Evolutionary conservation across 2,888 invertebrate genomes (phyloP), one percentile per base, ranked within the genome.

Genomic region (Oligia latruncula): DNA sequence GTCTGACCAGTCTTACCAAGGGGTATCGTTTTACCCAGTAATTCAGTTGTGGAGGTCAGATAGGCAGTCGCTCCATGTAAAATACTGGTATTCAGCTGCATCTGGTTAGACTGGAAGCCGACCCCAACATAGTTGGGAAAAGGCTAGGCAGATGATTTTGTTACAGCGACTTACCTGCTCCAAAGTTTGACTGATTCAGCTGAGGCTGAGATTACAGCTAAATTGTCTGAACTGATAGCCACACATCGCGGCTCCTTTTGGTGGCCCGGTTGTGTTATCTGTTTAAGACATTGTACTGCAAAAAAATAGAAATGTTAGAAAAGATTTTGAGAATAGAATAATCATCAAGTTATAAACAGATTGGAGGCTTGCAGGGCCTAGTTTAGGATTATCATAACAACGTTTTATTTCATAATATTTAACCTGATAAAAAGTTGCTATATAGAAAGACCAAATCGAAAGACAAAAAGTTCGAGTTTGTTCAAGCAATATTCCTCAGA

Each of bases 181-280:
- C 99, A 99, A 74, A 99, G 96, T 97, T 99, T 99, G 60, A 99
- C 97, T 13, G 98, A 98, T 89, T 99, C 99, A 0, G 98, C 98
- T 86, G 99, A 98, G 0, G 98, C 99, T 0, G 99, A 98, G 2
- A 98, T 97, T 80, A 99, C 97, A 2, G 98, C 98, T 81, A 99
- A 97, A 92, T 98, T 99, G 94, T 99, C 99, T 2, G 98, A 98
- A 93, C 99, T 99, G 93, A 99, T 99, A 77, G 98, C 97, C 43
- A 99, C 97, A 43, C 98, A 98, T 73, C 99, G 97, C 11, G 99
- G 98, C 92, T 99, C 99, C 70, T 98, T 98, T 78, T 99, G 98
- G 95, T 99, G 99, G 0, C 99, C 99, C 23, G 98, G 98, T 82
- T 97, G 97, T 1, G 97, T 97, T 70, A 99, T 97, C 76, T 97